phyloP scores from a whole-genome alignment of 2,888 invertebrate genomes.

The Lampropteryx suffumata region DNA sequence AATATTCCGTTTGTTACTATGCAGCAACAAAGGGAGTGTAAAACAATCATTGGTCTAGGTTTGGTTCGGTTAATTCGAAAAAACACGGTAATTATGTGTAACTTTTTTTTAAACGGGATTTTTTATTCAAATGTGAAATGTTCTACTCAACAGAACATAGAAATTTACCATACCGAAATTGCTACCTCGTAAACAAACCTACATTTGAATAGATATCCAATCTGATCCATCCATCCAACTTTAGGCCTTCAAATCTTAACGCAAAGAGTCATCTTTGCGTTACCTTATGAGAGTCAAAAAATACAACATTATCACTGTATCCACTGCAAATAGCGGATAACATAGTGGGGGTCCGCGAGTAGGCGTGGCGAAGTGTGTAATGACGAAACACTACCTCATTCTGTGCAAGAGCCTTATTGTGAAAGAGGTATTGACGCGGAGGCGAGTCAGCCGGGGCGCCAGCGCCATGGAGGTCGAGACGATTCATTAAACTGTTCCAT shows the following conservation, averaged over 20 bases:
- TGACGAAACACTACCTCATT: conserved; percentile 74
- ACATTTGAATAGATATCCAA: conserved; percentile 8
- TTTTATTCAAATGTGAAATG: conserved; percentile 13
- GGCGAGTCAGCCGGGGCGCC: conserved; percentile 53
- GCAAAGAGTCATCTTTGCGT: conserved; percentile 28
- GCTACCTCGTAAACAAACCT: conserved; percentile 23
- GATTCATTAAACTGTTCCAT: conserved; percentile 39
- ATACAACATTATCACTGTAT: conserved; percentile 37
- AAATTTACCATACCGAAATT: conserved; percentile 16
- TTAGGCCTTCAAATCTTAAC: conserved; percentile 26
- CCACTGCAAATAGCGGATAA: conserved; percentile 46
- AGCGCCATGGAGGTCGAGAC: conserved; percentile 54
- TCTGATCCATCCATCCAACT: conserved; percentile 18
- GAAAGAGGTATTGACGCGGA: conserved; percentile 71
- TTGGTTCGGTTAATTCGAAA: too few species aligned
- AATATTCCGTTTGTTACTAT: too few species aligned
- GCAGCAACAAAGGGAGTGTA: too few species aligned
- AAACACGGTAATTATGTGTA: conserved; percentile 1
- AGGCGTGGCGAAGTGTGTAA: conserved; percentile 68
- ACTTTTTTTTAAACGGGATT: too few species aligned
- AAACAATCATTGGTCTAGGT: too few species aligned
- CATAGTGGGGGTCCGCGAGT: conserved; percentile 56
- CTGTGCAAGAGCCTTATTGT: conserved; percentile 73
- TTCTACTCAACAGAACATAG: conserved; percentile 8
- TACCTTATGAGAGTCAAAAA: conserved; percentile 27